Percentiles rank a stretch among this genome's conserved stretches.
These are phyloP conservation scores for Marmota monax DNA, from an alignment of 2,113 vertebrate genomes.

Conservation along the genomic window DNA sequence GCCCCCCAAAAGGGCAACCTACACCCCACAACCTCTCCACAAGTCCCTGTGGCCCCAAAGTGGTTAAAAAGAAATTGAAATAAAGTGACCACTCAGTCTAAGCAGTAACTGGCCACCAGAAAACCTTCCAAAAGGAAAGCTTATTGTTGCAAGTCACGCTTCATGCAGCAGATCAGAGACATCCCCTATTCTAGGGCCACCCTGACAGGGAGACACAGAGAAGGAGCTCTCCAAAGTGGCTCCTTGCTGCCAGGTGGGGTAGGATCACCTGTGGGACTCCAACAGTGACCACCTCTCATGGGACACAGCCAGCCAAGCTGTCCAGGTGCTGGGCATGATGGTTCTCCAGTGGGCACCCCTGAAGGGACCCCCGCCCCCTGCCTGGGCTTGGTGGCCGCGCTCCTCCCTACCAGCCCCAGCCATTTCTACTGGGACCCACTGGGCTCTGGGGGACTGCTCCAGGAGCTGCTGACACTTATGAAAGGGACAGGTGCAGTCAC, in stretches of 20 bases:
- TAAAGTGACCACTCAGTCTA: slow-evolving; percentile 83
- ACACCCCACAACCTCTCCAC: neutral
- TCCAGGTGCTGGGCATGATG: neutral
- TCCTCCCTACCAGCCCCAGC: neutral
- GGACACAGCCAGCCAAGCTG: neutral
- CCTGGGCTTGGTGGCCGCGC: neutral
- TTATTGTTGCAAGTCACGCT: slow-evolving; percentile 83
- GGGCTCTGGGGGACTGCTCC: neutral
- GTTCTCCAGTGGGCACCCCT: neutral
- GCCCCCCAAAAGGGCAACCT: neutral
- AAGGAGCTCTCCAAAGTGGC: neutral
- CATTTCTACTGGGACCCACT: neutral
- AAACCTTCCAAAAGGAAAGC: slow-evolving; percentile 86
- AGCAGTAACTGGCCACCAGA: slow-evolving; percentile 86
- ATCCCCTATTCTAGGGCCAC: slow-evolving; percentile 80
- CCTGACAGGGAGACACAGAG: neutral
- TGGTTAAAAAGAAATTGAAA: slow-evolving; percentile 71
- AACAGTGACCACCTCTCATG: neutral
- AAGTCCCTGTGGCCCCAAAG: neutral
- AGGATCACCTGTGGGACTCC: neutral
- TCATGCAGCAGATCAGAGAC: slow-evolving; percentile 86
- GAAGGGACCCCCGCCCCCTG: neutral
- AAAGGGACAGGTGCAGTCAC: neutral
- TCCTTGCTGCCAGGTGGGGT: neutral
- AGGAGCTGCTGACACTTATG: neutral